Conservation (phyloP, 2,113 vertebrate genomes). For the Prionailurus viverrinus region DNA sequence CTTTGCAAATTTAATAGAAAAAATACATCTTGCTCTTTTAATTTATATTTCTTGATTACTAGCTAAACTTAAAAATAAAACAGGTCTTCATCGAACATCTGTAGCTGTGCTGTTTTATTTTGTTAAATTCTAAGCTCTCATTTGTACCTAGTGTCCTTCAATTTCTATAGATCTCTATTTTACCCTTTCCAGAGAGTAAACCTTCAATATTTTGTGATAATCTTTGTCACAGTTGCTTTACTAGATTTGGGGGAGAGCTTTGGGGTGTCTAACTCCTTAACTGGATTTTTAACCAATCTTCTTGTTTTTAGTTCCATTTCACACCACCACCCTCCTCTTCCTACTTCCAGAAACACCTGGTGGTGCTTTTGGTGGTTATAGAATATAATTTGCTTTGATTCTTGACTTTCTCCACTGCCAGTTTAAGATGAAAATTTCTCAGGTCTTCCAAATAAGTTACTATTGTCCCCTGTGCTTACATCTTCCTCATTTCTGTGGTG, state of each 20-base stretch:
- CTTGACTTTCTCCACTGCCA: neutral
- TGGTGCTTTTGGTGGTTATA: neutral
- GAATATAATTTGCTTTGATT: neutral
- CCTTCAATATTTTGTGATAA: neutral
- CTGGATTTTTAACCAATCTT: slow-evolving; percentile 3
- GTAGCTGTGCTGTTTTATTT: neutral
- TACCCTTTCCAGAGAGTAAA: neutral
- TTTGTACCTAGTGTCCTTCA: neutral
- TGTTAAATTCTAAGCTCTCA: neutral
- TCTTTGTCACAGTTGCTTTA: slow-evolving; percentile 7
- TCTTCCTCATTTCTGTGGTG: slow-evolving; percentile 6
- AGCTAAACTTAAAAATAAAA: slow-evolving; percentile 29
- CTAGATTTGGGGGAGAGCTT: neutral
- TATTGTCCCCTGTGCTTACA: neutral
- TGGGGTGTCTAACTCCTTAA: neutral
- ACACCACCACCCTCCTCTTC: neutral
- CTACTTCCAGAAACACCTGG: neutral
- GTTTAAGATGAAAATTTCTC: neutral
- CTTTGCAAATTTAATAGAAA: slow-evolving; percentile 32
- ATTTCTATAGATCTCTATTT: neutral
- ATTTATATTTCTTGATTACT: slow-evolving; percentile 11
- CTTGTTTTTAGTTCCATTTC: neutral
- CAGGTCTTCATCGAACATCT: neutral
- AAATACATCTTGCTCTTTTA: slow-evolving; percentile 10
- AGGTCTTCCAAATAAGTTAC: neutral